Base-by-base conservation (phyloP, 2,113 vertebrate species). In the Ceyx melanurus region DNA sequence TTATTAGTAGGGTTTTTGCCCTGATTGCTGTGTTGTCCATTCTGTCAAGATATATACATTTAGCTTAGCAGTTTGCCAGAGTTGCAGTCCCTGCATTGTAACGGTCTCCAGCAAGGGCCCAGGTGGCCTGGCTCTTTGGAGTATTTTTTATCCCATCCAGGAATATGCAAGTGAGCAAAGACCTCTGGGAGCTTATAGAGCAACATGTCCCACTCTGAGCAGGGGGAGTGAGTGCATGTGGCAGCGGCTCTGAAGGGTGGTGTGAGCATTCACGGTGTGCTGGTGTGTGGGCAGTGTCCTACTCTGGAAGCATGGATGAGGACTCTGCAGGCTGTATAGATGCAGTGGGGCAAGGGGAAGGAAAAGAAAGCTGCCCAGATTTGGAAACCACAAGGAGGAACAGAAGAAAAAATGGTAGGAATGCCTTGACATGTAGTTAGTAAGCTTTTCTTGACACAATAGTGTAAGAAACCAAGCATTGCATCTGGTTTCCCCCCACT, bases 131-230 rank as follows among this genome's bases (percentile, higher is more conserved):
- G 74, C 82, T 95, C 82, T 82, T 6, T 7, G 0, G 67, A 72
- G 22, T 89, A 74, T 88, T 95, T 75, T 91, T 92, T 77, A 82
- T 91, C 56, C 60, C 82, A 77, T 56, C 56, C 64, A 80, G 90
- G 90, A 94, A 92, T 87, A 75, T 86, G 82, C 93, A 82, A 89
- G 67, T 45, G 0, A 93, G 83, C 80, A 64, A 60, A 45, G 66
- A 91, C 31, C 60, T 80, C 43, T 0, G 13, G 48, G 62, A 85
- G 46, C 67, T 81, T 80, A 37, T 64, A 92, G 45, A 86, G 81
- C 81, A 82, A 15, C 33, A 3, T 15, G 31, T 82, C 91, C 78
- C 74, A 64, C 64, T 68, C 42, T 1, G 2, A 66, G 65, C 79
- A 66, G 37, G 23, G 40, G 43, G n/a, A 60, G 61, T 43, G 66